phyloP scores from a whole-genome alignment of 2,797 vertebrate species.

The Pelodytes ibericus region DNA sequence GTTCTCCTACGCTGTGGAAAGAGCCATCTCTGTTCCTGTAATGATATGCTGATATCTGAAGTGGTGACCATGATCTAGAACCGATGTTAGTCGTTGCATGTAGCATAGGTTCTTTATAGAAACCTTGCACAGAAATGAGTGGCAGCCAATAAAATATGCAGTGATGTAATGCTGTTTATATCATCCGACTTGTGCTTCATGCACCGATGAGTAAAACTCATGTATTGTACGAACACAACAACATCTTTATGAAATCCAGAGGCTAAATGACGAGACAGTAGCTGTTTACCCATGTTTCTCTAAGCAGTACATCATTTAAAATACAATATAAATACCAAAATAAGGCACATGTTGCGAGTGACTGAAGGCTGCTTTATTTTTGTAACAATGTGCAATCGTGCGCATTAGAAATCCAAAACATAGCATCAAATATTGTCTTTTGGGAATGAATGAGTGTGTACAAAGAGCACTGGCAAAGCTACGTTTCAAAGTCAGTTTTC shows the following conservation, averaged over 20 bases:
- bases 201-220: neutral
- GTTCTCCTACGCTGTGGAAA: no score
- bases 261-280: conserved; percentile 33
- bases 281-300: conserved; percentile 32
- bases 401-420: conserved; percentile 21
- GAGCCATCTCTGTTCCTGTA: no score
- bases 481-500: no score
- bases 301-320: conserved; percentile 38
- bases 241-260: conserved; percentile 29
- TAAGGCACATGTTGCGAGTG: conserved; percentile 20
- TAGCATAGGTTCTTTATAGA: no score
- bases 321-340: no score
- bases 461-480: no score
- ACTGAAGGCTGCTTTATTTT: conserved; percentile 37
- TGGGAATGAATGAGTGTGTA: conserved; percentile 8
- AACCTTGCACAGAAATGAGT: no score
- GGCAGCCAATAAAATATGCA: neutral
- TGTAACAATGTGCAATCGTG: conserved; percentile 43
- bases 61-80: no score
- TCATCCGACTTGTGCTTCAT: neutral
- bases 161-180: neutral
- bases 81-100: no score
- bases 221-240: conserved; percentile 20
- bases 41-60: no score
- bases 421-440: conserved; percentile 6